A percentile compares a stretch with the other conserved stretches of the same genome.
phyloP scores from a whole-genome alignment of 35 echinoderm and acorn worm genomes.

The Strongylocentrotus purpuratus region DNA sequence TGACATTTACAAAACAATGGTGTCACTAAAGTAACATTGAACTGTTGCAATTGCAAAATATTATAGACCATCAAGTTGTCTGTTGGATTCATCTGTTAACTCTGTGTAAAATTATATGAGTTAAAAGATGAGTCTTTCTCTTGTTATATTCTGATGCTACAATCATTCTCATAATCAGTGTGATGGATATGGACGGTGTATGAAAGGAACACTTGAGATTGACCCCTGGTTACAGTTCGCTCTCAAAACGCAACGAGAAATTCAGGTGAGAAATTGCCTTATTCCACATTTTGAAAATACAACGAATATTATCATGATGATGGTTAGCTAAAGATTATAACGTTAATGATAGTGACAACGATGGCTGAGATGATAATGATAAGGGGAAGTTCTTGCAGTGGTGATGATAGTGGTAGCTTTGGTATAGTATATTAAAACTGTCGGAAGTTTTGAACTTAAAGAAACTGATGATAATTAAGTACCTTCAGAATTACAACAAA shows the following conservation, averaged over 20 bases:
- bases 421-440: too few species aligned
- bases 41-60: neutral
- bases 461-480: too few species aligned
- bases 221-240: constrained; percentile 87
- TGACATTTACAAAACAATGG: neutral
- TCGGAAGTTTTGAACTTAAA: too few species aligned
- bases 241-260: constrained; percentile 85
- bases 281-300: too few species aligned
- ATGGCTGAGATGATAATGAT: neutral
- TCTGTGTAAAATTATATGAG: neutral
- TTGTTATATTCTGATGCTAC: neutral
- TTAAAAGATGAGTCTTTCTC: neutral
- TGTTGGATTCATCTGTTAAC: neutral
- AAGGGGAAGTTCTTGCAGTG: neutral
- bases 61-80: neutral
- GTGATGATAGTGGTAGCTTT: too few species aligned
- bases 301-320: too few species aligned
- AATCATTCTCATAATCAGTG: constrained; percentile 19
- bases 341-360: too few species aligned
- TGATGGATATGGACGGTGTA: constrained; percentile 67
- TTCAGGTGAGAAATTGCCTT: constrained; percentile 68
- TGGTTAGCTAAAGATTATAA: too few species aligned
- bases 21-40: neutral
- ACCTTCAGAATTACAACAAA: too few species aligned
- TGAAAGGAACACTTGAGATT: constrained; percentile 63